A percentile compares a stretch with the other conserved stretches of the same genome.
phyloP scores from a whole-genome alignment of 2,888 invertebrate genomes.

The Prostheceraeus crozeri region DNA sequence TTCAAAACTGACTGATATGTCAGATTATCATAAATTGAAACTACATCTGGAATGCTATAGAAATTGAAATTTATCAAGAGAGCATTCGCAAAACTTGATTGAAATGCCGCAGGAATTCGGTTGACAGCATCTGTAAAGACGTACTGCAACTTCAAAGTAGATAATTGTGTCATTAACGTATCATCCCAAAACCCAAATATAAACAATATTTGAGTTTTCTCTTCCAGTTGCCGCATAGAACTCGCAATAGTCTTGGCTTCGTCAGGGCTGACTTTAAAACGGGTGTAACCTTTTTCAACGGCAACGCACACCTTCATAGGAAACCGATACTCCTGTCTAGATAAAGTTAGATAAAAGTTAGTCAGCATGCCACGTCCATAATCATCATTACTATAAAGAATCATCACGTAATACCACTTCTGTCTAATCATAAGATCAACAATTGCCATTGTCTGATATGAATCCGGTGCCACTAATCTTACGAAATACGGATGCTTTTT shows the following conservation, averaged over 20 bases:
- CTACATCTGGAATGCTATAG: not conserved
- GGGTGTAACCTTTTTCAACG: no score
- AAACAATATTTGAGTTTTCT: no score
- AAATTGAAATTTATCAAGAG: slow-evolving; percentile 11
- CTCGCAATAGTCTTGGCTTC: no score
- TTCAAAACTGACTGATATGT: slow-evolving; percentile 3
- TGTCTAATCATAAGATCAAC: slow-evolving; percentile 13
- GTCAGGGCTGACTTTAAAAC: no score
- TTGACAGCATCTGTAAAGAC: no score
- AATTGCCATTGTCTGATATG: slow-evolving; percentile 20
- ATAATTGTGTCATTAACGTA: no score
- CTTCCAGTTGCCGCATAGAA: no score
- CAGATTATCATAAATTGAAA: not conserved
- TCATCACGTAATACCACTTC: slow-evolving; percentile 24
- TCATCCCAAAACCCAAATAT: no score
- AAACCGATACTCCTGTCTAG: no score
- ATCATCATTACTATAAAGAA: slow-evolving; percentile 6
- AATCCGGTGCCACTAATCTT: slow-evolving; percentile 24
- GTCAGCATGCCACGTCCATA: slow-evolving; percentile 14
- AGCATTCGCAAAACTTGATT: not conserved
- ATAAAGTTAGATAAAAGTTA: not conserved
- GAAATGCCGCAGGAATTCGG: no score
- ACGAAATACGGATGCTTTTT: slow-evolving; percentile 22
- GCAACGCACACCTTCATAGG: no score
- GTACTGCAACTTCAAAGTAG: no score